Evolutionary conservation across 2,113 vertebrate species (phyloP), one percentile per base, ranked within the genome.

Genomic region (Hemibagrus wyckioides): DNA sequence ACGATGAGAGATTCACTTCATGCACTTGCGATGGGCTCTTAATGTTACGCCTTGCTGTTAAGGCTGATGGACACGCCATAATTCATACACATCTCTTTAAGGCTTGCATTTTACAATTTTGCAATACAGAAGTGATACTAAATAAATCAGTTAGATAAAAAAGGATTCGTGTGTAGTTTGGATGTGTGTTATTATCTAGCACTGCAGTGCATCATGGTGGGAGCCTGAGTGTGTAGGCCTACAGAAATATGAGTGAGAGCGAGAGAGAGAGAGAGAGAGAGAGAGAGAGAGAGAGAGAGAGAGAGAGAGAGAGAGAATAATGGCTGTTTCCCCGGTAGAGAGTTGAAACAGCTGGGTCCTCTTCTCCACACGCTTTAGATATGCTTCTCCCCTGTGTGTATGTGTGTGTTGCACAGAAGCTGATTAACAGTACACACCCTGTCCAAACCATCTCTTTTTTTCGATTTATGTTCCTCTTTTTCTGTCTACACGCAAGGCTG

Each of bases 331-430:
- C 71, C 81, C 81, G 63, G 54, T 52, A 44, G 56, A 87, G 56
- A 83, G 56, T 41, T 65, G 71, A 83, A 87, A 87, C 81, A 87
- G 86, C 80, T 87, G 86, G 81, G 86, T 76, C 44, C 57, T 87
- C n/a, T 48, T 52, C 54, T 83, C 61, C 21, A 56, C 61, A 54
- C 4, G 8, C 41, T 80, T 56, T 75, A 67, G 41, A 81, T 61
- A 67, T n/a, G 50, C 63, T 69, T 86, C 4, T 67, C 30, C 52
- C 25, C 19, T 77, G 57, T 86, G 39, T 86, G 48, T 54, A 54
- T 50, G 59, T 81, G 79, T 59, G 54, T 81, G 54, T 59, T 67
- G 63, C 61, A 67, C 25, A 52, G 48, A 61, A 80, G 77, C 85
- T 2, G 30, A 65, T 80, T 69, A 80, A 69, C 48, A 80, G 59